Base-by-base conservation (phyloP, 1,140 invertebrate species). In the Bicyclus anynana region DNA sequence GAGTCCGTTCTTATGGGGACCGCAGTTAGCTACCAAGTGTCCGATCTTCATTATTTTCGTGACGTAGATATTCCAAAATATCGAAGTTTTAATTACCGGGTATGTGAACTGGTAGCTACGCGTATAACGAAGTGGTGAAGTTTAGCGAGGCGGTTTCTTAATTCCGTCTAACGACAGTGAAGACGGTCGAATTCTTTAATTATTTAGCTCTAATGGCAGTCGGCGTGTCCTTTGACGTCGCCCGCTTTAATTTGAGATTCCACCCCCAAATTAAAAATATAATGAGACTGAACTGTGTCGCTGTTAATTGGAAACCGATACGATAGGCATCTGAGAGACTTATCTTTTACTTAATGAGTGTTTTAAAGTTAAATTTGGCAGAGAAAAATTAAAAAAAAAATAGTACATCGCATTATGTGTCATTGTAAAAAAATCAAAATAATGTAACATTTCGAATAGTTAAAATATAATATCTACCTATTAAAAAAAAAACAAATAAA, bases 201-300 rank as follows among this genome's bases (percentile, higher is more conserved):
- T 88, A 88, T 88, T 87, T 88, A 87, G 80, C 82, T 80, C 69
- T 85, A 84, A 85, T 85, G 78, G 80, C 74, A 74, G 74, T 49
- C 74, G 70, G 74, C 67, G 70, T 85, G 82, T 84, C 82, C 85
- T 86, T 86, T 88, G 81, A 86, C 83, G 77, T 78, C 75, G 79
- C 69, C 61, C 72, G 77, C 72, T 84, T 84, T 88, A 88, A 86
- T 88, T 86, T 81, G 73, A 72, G 71, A 86, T 80, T 82, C 81
- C 79, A 67, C 83, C 84, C 85, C 79, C 83, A 85, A 88, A 86
- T 88, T 86, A 88, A 88, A 88, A 88, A 88, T 88, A 88, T 88
- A 88, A 88, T 86, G 85, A 88, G 84, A 78, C 68, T 65, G 65
- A 79, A 76, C 80, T 73, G 74, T 80, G 70, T 58, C 72, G 64